These are phyloP conservation scores for Alligator sinensis DNA, from an alignment of 2,113 vertebrate genomes.

Conservation along the genomic window DNA sequence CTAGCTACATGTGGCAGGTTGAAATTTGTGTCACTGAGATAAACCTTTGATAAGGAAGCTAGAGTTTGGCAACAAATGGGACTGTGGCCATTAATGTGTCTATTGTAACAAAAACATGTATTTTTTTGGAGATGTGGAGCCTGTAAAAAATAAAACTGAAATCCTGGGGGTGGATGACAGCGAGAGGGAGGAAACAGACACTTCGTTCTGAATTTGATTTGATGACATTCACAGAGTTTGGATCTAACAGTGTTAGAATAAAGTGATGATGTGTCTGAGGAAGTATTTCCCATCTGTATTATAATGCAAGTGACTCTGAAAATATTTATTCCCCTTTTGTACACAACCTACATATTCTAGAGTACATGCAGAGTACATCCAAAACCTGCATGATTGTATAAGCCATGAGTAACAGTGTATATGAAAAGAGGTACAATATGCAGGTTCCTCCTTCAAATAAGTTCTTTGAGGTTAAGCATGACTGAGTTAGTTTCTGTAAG, in stretches of 20 bases:
- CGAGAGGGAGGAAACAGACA: background rate
- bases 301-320: background rate
- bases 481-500: background rate
- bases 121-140: background rate
- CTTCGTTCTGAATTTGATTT: background rate
- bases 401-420: background rate
- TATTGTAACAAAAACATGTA: background rate
- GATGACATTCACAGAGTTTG: background rate
- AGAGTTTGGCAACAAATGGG: background rate
- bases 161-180: background rate
- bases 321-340: background rate
- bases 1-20: background rate
- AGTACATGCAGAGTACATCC: background rate
- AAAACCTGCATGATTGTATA: background rate
- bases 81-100: background rate
- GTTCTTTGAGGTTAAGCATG: background rate
- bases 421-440: background rate
- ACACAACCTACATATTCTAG: background rate
- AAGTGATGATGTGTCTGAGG: background rate
- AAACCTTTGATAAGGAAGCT: slow-evolving; percentile 4
- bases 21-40: background rate
- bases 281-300: background rate
- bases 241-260: background rate
- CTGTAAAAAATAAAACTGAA: background rate
- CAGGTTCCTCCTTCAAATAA: background rate